Percentiles rank a stretch among this genome's conserved stretches.
Evolutionary conservation across 1,140 invertebrate genomes (phyloP).

Genomic region (Temnothorax nylanderi): DNA sequence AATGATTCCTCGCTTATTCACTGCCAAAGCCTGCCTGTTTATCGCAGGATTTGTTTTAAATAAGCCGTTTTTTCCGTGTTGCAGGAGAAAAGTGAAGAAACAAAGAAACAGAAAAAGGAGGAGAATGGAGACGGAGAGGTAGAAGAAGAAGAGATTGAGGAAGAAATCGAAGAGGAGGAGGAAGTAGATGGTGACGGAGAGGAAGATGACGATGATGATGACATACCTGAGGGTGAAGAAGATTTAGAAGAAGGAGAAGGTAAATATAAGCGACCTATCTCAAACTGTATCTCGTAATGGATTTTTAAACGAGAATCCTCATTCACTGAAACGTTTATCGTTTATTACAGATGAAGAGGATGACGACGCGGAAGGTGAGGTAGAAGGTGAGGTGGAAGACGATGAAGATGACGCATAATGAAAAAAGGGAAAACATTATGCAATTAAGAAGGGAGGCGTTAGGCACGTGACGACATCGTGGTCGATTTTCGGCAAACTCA

Average conservation of each 20-base stretch:
- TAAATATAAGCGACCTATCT: slow-evolving; percentile 60
- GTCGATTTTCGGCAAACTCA: slow-evolving; percentile 81
- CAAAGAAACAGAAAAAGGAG: slow-evolving; percentile 92
- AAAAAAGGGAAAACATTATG: slow-evolving; percentile 80
- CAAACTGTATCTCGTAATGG: background rate
- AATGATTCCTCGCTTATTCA: background rate
- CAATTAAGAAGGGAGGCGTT: slow-evolving; percentile 83
- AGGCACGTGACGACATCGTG: slow-evolving; percentile 76
- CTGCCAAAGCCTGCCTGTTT: background rate
- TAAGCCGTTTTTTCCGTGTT: slow-evolving; percentile 68
- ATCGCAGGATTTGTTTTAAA: background rate
- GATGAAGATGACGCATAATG: slow-evolving; percentile 87
- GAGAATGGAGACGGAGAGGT: slow-evolving; percentile 89
- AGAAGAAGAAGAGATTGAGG: slow-evolving; percentile 84
- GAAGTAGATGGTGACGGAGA: slow-evolving; percentile 86
- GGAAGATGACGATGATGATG: slow-evolving; percentile 90
- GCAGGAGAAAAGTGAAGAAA: slow-evolving; percentile 90
- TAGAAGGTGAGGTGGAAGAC: slow-evolving; percentile 87
- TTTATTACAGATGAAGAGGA: slow-evolving; percentile 88
- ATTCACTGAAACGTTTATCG: slow-evolving; percentile 44
- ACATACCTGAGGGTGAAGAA: slow-evolving; percentile 89
- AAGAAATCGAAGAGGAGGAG: slow-evolving; percentile 83
- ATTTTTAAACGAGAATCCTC: background rate
- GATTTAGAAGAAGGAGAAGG: slow-evolving; percentile 89
- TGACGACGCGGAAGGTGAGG: slow-evolving; percentile 86